Evolutionary conservation across 2,113 vertebrate species (phyloP).

Genomic region (Hemicordylus capensis): DNA sequence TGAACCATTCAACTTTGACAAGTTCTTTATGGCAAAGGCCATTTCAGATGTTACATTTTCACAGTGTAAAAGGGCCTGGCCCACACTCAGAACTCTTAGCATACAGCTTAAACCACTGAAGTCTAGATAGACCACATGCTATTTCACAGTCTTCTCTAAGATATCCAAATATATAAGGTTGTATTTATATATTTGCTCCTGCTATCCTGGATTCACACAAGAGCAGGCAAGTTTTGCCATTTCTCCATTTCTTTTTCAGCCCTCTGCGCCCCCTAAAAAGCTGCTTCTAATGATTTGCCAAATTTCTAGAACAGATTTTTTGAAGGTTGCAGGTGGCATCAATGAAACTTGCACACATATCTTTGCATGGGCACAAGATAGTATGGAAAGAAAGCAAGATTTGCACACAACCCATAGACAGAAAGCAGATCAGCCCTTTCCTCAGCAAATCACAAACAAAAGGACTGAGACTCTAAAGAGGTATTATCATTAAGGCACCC

Average conservation of each 20-base stretch:
- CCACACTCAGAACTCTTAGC: background rate
- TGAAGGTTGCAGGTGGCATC: too few species aligned
- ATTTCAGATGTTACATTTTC: background rate
- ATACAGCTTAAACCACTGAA: background rate
- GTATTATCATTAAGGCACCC: background rate
- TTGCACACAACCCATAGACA: too few species aligned
- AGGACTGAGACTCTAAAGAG: background rate
- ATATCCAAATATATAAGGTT: fast-evolving
- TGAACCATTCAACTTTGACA: background rate
- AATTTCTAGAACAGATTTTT: too few species aligned
- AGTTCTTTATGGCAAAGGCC: background rate
- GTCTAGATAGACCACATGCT: background rate
- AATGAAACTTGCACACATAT: too few species aligned
- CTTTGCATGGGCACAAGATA: too few species aligned
- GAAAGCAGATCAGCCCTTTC: background rate
- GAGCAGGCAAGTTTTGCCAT: too few species aligned
- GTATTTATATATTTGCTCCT: too few species aligned
- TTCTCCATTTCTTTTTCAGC: too few species aligned
- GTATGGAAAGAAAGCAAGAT: too few species aligned
- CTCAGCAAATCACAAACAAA: background rate
- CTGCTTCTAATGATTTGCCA: too few species aligned
- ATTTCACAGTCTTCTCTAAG: fast-evolving
- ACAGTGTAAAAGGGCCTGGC: background rate
- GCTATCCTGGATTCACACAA: too few species aligned
- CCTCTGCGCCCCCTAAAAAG: too few species aligned